Evolutionary conservation across 2,888 invertebrate species (phyloP).

Genomic region (Napeogenes inachia): DNA sequence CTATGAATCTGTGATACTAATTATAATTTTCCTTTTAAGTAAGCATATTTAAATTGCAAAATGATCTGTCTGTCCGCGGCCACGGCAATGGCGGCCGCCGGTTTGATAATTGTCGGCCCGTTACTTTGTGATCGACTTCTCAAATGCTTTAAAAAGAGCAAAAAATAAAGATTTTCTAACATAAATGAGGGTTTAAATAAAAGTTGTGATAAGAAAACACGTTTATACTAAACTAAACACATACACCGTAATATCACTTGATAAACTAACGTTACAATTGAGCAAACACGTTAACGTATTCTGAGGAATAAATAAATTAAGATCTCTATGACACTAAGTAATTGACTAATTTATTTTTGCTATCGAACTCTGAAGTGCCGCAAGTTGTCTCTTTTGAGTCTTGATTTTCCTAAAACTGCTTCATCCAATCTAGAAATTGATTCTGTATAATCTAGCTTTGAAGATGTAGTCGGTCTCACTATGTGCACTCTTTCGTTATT

Average conservation of each 20-base stretch:
- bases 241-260: slow-evolving; percentile 78
- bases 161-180: slow-evolving; percentile 13
- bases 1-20: slow-evolving; percentile 7
- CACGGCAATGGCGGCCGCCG: slow-evolving; percentile 27
- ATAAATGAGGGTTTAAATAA: slow-evolving; percentile 31
- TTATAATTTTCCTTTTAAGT: not conserved
- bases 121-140: slow-evolving; percentile 31
- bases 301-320: slow-evolving; percentile 57
- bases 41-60: slow-evolving; percentile 1
- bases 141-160: slow-evolving; percentile 19
- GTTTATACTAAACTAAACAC: slow-evolving; percentile 66
- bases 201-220: slow-evolving; percentile 49
- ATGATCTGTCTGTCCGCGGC: slow-evolving; percentile 32
- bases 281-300: slow-evolving; percentile 56
- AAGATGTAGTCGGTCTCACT: slow-evolving; percentile 54
- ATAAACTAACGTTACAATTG: slow-evolving; percentile 58
- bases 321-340: slow-evolving; percentile 63
- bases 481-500: slow-evolving; percentile 67
- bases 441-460: slow-evolving; percentile 50
- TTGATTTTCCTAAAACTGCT: slow-evolving; percentile 55
- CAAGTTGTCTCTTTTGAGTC: slow-evolving; percentile 45
- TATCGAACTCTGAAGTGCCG: slow-evolving; percentile 45
- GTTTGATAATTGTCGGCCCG: slow-evolving; percentile 31
- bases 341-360: slow-evolving; percentile 61
- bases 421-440: slow-evolving; percentile 61